A percentile compares a stretch with the other conserved stretches of the same genome.
phyloP scores from a whole-genome alignment of 64 coral and sea anemone species.

The Montipora sp. region DNA sequence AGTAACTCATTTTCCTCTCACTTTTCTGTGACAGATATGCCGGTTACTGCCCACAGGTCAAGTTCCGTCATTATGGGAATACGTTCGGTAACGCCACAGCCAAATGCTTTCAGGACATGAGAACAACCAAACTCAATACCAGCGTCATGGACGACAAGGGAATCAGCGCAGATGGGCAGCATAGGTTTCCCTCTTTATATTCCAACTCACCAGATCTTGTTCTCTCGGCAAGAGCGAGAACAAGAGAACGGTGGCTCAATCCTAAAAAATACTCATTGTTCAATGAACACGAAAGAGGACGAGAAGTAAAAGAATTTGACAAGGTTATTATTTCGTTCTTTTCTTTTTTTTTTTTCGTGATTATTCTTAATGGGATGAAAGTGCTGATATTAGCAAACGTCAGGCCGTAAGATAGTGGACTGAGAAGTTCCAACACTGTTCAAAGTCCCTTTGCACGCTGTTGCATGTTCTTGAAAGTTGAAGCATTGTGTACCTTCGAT shows the following conservation, averaged over 20 bases:
- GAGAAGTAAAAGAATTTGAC: constrained; percentile 71
- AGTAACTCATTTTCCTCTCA: no score
- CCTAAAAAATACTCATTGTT: constrained; percentile 62
- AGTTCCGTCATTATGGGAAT: constrained; percentile 75
- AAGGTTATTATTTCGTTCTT: constrained; percentile 3
- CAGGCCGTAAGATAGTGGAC: no score
- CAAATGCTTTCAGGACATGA: constrained; percentile 74
- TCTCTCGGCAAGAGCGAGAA: constrained; percentile 61
- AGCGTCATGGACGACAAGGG: constrained; percentile 54
- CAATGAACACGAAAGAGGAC: constrained; percentile 76
- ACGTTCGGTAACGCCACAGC: constrained; percentile 82
- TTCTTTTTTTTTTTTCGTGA: neutral
- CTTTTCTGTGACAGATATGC: constrained; percentile 67
- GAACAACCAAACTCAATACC: constrained; percentile 35
- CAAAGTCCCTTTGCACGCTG: no score
- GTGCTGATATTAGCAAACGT: neutral
- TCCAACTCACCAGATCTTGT: constrained; percentile 77
- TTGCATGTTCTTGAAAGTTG: no score
- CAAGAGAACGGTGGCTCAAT: constrained; percentile 58
- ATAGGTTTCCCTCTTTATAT: constrained; percentile 72
- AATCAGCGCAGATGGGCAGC: constrained; percentile 34
- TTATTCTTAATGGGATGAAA: neutral
- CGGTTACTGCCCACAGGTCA: constrained; percentile 71
- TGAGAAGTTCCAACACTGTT: no score
- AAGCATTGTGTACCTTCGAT: no score